Evolutionary conservation across 2,888 invertebrate species (phyloP), one percentile per base, ranked within the genome.

Genomic region (Erebia ligea): DNA sequence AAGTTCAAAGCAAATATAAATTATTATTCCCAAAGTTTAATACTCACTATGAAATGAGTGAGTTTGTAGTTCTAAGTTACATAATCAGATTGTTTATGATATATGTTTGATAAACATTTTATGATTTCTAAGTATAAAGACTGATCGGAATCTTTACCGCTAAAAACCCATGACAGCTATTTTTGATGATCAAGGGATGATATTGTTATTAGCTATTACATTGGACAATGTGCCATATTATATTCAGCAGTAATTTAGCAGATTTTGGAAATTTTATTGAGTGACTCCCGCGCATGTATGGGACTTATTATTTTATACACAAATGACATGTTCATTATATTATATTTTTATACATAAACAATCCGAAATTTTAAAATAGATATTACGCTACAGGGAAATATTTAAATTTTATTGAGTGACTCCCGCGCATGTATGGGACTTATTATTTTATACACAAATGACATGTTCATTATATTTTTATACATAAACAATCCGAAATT

Each of bases 1-100:
- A 82, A 85, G 87, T 87, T 85, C 82, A 84, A 85, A 86, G 84
- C 83, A 81, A 78, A 79, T n/a, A 42, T 19, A 21, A 15, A 52
- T 52, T 52, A 54, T 72, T 71, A 73, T 74, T 71, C 67, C 78
- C 78, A 79, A 78, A 80, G 78, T 74, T 76, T 72, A 15, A 61
- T 68, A 70, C 71, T 71, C 72, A 76, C 69, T 79, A 71, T 75
- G 71, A 75, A 68, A 72, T 58, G 68, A 67, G 45, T 70, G 69
- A 70, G 67, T 69, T 25, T 54, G 17, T 74, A 74, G 68, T 17
- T 17, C 42, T 75, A 70, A 74, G 57, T 63, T 70, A 54, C 40
- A 61, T 50, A 25, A 11, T 52, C 63, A n/a, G 63, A 50, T 54
- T 64, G 52, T 54, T 54, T 25, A 50, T 63, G 13, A 40, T 64